A percentile compares a stretch with the other conserved stretches of the same genome.
Evolutionary conservation across 2,113 vertebrate genomes (phyloP).

Genomic region (Eubucco bourcierii): DNA sequence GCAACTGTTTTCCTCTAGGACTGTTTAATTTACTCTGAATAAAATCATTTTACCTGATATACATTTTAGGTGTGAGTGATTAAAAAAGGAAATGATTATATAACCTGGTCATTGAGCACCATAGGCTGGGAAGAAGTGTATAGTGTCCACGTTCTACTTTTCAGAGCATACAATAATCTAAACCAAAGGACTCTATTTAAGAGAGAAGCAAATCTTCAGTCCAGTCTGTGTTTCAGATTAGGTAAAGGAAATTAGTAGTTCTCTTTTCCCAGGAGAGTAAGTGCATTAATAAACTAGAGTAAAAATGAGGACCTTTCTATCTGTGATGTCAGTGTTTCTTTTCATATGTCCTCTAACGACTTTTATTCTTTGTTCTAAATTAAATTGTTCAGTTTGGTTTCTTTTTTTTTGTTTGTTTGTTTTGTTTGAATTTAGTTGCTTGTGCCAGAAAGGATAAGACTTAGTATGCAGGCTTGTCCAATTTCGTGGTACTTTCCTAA

Average conservation of each 20-base stretch:
- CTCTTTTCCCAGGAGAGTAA: neutral
- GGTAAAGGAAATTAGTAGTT: neutral
- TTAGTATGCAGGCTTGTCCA: neutral
- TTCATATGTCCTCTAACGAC: neutral
- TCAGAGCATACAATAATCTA: neutral
- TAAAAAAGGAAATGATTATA: neutral
- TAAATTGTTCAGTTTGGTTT: neutral
- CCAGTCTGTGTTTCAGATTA: neutral
- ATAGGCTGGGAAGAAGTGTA: neutral
- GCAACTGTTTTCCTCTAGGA: neutral
- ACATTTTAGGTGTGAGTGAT: neutral
- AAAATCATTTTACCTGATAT: neutral
- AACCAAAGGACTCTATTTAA: neutral
- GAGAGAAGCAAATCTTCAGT: neutral
- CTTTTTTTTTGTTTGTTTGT: neutral
- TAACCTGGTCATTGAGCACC: neutral
- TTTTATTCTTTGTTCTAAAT: neutral
- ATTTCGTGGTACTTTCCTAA: neutral
- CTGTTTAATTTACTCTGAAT: neutral
- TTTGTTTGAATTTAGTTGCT: neutral
- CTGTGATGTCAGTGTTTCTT: fast-evolving
- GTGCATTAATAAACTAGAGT: neutral
- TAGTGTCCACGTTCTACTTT: neutral
- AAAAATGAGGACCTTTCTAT: neutral
- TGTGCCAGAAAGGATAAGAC: neutral